phyloP scores from a whole-genome alignment of 2,113 vertebrate species.

The Zootoca vivipara region DNA sequence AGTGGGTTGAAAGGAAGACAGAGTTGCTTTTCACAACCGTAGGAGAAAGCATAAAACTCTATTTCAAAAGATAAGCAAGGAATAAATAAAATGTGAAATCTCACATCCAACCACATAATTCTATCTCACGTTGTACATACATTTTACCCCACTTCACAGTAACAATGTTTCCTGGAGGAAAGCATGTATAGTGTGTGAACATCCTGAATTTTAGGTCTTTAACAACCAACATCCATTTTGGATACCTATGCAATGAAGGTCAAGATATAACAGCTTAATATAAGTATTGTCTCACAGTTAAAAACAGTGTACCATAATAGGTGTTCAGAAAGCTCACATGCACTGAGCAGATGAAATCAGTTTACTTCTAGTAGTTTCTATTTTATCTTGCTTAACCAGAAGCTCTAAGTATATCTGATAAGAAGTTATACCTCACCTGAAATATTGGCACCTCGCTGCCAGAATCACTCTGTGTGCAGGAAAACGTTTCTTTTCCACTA shows the following conservation, averaged over 20 bases:
- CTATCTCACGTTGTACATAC: background rate
- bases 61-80: background rate
- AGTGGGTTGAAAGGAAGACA: background rate
- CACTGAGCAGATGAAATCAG: slow-evolving; percentile 54
- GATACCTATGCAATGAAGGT: slow-evolving; percentile 63
- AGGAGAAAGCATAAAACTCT: background rate
- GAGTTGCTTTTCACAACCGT: background rate
- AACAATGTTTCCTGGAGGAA: background rate
- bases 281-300: slow-evolving; percentile 51
- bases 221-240: slow-evolving; percentile 47
- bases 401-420: slow-evolving; percentile 39
- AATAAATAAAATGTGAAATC: background rate
- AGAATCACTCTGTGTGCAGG: slow-evolving; percentile 95
- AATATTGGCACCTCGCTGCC: slow-evolving; percentile 96
- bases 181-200: background rate
- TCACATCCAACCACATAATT: background rate
- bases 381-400: slow-evolving; percentile 56
- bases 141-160: background rate
- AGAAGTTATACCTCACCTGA: slow-evolving; percentile 83
- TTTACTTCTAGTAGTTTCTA: slow-evolving; percentile 50
- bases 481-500: slow-evolving; percentile 96
- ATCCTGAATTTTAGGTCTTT: slow-evolving; percentile 40
- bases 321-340: slow-evolving; percentile 60
- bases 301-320: slow-evolving; percentile 45
- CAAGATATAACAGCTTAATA: slow-evolving; percentile 57